Conservation (phyloP, 2,113 vertebrate species). For the Bubo scandiacus region DNA sequence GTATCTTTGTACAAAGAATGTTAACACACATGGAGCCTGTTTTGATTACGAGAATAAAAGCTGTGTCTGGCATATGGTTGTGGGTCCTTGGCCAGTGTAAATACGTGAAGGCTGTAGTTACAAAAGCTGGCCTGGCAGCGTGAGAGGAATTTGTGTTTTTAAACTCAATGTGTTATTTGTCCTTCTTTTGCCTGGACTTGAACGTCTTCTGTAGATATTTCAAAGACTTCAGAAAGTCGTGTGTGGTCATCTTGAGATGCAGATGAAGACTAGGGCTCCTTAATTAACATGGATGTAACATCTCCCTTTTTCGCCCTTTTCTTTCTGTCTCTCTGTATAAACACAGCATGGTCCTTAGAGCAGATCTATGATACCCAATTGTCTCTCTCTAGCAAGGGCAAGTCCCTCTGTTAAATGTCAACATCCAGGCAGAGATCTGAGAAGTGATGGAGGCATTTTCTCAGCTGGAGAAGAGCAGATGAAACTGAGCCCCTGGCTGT, state of each 20-base stretch:
- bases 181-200: background rate
- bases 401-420: background rate
- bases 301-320: background rate
- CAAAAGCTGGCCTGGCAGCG: background rate
- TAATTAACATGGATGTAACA: background rate
- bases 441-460: background rate
- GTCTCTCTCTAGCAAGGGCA: background rate
- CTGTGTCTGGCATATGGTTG: background rate
- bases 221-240: background rate
- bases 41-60: constrained; percentile 16
- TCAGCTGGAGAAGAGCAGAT: background rate
- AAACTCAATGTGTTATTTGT: background rate
- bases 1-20: constrained; percentile 41
- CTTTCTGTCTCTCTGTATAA: background rate
- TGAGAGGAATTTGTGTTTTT: background rate
- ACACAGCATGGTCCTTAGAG: background rate
- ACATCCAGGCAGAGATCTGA: background rate
- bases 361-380: background rate
- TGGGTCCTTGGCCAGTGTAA: background rate
- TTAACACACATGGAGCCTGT: constrained; percentile 4
- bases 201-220: background rate
- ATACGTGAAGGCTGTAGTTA: background rate
- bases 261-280: background rate
- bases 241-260: background rate
- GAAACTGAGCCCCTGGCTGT: background rate